phyloP scores from a whole-genome alignment of 2,888 invertebrate genomes.

The Cryptosula pallasiana region DNA sequence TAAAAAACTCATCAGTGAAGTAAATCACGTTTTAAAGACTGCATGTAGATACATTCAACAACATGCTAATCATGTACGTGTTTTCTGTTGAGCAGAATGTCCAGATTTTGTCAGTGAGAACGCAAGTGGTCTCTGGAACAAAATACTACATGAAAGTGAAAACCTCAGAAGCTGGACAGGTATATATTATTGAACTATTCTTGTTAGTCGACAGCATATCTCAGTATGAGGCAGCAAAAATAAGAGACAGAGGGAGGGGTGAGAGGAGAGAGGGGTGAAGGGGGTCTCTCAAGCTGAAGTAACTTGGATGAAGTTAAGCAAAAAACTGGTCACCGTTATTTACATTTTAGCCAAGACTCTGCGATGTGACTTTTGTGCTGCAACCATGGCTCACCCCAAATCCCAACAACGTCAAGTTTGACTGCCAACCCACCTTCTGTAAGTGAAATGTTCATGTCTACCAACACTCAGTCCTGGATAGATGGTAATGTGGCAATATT shows the following conservation, averaged over 20 bases:
- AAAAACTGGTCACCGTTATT: background rate
- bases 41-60: no score
- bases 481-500: no score
- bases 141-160: background rate
- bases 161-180: background rate
- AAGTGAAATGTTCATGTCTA: no score
- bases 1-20: no score
- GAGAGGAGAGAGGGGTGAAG: background rate
- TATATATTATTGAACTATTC: no score
- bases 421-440: background rate
- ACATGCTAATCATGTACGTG: no score
- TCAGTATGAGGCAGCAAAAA: no score
- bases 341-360: background rate
- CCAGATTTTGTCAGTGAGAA: background rate
- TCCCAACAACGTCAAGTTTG: background rate
- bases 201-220: no score
- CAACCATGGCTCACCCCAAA: background rate
- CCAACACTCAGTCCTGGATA: no score
- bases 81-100: no score
- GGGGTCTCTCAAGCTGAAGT: background rate
- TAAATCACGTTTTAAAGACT: no score
- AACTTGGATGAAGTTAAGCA: background rate
- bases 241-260: no score
- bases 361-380: background rate
- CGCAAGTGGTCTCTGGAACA: background rate